phyloP scores from a whole-genome alignment of 2,113 vertebrate species.

The Mellivora capensis region DNA sequence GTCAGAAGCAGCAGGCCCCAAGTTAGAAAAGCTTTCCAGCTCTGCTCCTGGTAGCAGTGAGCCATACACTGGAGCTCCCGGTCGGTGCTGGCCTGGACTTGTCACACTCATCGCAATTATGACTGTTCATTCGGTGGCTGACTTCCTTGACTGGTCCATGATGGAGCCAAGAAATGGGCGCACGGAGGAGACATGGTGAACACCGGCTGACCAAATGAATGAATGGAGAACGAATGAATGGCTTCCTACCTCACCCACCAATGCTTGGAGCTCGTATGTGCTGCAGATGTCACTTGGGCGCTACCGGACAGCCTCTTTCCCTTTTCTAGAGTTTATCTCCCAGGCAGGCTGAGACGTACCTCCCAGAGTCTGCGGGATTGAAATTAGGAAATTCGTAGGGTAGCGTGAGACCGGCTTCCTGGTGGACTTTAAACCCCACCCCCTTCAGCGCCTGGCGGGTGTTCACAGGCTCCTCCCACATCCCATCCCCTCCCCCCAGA shows the following conservation, averaged over 20 bases:
- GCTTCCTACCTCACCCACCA: not conserved
- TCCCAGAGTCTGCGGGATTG: not conserved
- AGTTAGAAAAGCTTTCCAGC: not conserved
- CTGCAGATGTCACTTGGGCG: not conserved
- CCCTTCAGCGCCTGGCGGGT: rapidly evolving
- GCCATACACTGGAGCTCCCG: not conserved
- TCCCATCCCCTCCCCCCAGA: not conserved
- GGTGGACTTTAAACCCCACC: not conserved
- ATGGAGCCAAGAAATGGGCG: not conserved
- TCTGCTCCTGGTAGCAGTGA: not conserved
- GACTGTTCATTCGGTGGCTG: not conserved
- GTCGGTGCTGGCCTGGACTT: not conserved
- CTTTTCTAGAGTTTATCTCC: not conserved
- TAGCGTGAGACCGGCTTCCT: not conserved
- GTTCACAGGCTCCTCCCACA: not conserved
- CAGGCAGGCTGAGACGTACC: not conserved
- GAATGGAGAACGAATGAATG: not conserved
- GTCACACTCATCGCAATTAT: not conserved
- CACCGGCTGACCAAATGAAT: not conserved
- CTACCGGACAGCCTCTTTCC: not conserved
- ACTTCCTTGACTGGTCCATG: not conserved
- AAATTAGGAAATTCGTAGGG: not conserved
- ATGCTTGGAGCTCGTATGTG: not conserved
- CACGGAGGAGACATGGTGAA: not conserved
- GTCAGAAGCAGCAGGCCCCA: not conserved